A percentile compares a stretch with the other conserved stretches of the same genome.
Evolutionary conservation across 2,113 vertebrate genomes (phyloP).

Genomic region (Anser brachyrhynchus): DNA sequence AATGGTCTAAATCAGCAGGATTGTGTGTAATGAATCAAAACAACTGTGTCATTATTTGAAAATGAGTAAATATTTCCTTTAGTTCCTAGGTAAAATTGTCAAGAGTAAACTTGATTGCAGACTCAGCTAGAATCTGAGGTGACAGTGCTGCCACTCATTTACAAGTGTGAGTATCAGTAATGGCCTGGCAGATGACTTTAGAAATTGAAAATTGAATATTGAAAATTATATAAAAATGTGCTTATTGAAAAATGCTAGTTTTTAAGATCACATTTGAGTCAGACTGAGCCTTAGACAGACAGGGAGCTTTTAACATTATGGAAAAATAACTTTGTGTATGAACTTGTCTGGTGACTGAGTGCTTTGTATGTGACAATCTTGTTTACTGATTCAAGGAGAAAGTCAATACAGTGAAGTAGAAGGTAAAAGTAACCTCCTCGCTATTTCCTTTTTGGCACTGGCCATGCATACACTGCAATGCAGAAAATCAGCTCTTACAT

Average conservation of each 20-base stretch:
- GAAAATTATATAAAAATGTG: background rate
- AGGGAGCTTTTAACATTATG: background rate
- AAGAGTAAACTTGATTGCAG: background rate
- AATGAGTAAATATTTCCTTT: background rate
- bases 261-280: background rate
- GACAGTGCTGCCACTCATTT: background rate
- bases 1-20: background rate
- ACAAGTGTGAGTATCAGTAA: background rate
- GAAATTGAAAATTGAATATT: background rate
- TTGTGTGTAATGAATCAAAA: background rate
- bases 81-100: background rate
- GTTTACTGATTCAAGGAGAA: constrained; percentile 44
- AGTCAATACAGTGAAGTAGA: constrained; percentile 1
- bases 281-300: background rate
- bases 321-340: background rate
- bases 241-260: background rate
- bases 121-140: background rate
- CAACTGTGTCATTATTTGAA: background rate
- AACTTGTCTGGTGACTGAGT: background rate
- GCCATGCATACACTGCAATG: constrained; percentile 50
- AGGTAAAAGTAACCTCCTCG: constrained; percentile 3
- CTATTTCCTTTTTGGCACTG: constrained; percentile 42
- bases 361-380: background rate
- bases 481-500: constrained; percentile 52
- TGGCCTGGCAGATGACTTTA: background rate